Base-by-base conservation (phyloP, 2,888 invertebrate genomes). In the Pemphredon lugubris region DNA sequence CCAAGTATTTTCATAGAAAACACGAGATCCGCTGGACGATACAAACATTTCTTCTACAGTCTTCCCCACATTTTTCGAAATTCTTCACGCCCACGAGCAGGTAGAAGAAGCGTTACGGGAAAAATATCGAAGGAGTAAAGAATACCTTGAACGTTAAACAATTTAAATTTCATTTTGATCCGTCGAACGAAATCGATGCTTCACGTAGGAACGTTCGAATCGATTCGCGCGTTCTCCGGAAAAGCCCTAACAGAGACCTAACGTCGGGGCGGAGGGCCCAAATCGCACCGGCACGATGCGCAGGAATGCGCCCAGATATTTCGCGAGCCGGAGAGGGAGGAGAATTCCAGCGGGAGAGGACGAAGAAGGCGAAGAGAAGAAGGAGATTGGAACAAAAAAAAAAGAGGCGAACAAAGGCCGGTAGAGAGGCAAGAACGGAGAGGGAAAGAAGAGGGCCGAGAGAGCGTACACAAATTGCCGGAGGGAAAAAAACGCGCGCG, bases 271-370 rank as follows among this genome's bases (percentile, higher is more conserved):
- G 81, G 65, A 63, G 71, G 58, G 58, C 59, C 73, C 58, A 66
- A 79, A 80, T 80, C 77, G 79, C 63, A 48, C 59, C 44, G 39
- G 57, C 59, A 47, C 75, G 70, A 71, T 68, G 75, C 72, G 66
- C 50, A 79, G 79, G 85, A 85, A 85, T 85, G 84, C 79, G 74
- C 75, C 57, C 59, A 75, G 80, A 79, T 84, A 82, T 83, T 74
- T 84, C 78, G 81, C 82, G 83, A 76, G 65, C 70, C 23, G 45
- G 55, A 16, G 68, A 55, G 63, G 54, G 59, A 58, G 64, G 57
- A 50, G 73, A 73, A 79, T 76, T 74, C 67, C 73, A 68, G 51
- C 75, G 74, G 37, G 82, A 65, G 73, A 77, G 66, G 61, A 58
- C n/a, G 53, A 57, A 57, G 55, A 64, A 18, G 26, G 44, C 53